Evolutionary conservation across 2,797 vertebrate genomes (phyloP).

Genomic region (Denticeps clupeoides): DNA sequence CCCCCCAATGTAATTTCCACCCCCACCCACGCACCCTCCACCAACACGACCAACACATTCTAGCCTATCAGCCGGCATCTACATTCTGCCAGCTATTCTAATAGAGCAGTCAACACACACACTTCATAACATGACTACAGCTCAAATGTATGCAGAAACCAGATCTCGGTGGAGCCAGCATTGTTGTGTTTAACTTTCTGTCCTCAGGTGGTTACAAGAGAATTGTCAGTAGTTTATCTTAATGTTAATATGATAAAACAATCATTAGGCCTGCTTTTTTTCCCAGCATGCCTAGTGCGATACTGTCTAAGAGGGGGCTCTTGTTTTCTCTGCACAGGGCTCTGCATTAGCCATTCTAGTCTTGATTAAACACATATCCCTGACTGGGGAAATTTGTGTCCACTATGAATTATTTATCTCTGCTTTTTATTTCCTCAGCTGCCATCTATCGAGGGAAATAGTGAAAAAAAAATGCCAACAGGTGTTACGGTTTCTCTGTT

Average conservation of each 20-base stretch:
- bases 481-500: conserved; percentile 13
- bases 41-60: background rate
- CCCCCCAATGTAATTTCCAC: background rate
- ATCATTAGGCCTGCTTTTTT: conserved; percentile 12
- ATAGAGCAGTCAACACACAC: background rate
- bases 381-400: conserved; percentile 18
- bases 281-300: conserved; percentile 1
- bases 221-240: conserved; percentile 8
- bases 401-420: conserved; percentile 20
- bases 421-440: conserved; percentile 19
- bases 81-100: background rate
- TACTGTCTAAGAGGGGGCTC: background rate
- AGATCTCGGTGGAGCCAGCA: background rate
- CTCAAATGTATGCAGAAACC: background rate
- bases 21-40: background rate
- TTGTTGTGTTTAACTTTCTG: background rate
- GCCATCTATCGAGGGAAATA: background rate
- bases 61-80: background rate
- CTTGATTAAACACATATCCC: conserved; percentile 20
- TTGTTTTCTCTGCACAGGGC: background rate
- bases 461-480: conserved; percentile 8
- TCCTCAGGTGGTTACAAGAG: background rate
- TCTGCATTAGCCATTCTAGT: conserved; percentile 11
- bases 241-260: conserved; percentile 18
- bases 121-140: background rate